Evolutionary conservation across 2,888 invertebrate genomes (phyloP).

Genomic region (Drosophila tanythrix): DNA sequence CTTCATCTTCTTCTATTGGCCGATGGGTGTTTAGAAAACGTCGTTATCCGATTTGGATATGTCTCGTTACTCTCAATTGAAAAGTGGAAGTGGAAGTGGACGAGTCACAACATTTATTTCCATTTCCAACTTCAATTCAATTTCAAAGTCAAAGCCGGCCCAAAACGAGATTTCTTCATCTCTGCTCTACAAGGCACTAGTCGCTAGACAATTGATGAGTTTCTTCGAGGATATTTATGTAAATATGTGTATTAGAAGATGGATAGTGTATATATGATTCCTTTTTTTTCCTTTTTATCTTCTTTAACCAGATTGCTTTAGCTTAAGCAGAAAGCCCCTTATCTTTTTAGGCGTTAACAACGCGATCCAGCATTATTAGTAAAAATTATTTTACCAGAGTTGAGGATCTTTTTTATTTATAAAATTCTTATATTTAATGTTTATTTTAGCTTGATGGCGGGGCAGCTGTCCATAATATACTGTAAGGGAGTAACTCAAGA

Average conservation of each 20-base stretch:
- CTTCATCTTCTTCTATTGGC: slow-evolving; percentile 4
- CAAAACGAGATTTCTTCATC: background rate
- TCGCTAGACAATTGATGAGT: background rate
- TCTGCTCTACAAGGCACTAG: background rate
- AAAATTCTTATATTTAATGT: background rate
- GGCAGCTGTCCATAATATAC: background rate
- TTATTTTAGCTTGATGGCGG: background rate
- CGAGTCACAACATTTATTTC: slow-evolving; percentile 2
- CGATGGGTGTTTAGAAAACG: slow-evolving; percentile 42
- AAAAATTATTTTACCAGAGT: background rate
- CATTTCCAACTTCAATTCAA: slow-evolving; percentile 5
- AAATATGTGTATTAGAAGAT: background rate
- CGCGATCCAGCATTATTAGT: background rate
- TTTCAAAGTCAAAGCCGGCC: slow-evolving; percentile 3
- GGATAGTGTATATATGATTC: background rate
- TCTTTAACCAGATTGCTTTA: background rate
- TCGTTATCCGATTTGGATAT: slow-evolving; percentile 27
- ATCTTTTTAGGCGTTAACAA: background rate
- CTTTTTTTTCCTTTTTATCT: background rate
- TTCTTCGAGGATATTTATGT: background rate
- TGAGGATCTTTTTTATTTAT: background rate
- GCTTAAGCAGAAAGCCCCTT: background rate
- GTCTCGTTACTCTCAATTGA: slow-evolving; percentile 31
- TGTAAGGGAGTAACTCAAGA: background rate
- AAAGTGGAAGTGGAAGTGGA: slow-evolving; percentile 25